Conservation (phyloP, 2,888 invertebrate genomes). For the Tenthredo distinguenda region DNA sequence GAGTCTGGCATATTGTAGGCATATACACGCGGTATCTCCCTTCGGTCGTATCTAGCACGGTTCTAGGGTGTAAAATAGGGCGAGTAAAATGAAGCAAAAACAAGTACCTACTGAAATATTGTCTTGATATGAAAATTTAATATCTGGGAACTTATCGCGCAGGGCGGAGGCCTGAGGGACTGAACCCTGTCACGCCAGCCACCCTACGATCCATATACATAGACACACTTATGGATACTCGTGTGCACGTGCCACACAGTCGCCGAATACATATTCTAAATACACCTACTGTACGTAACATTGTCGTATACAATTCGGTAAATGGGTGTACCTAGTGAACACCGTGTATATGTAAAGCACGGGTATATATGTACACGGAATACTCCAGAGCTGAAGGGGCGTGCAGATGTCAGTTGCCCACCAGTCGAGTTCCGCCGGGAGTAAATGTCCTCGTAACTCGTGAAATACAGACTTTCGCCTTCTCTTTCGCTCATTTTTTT, state of each 20-base stretch:
- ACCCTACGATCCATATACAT: neutral
- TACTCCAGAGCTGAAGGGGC: conserved; percentile 2
- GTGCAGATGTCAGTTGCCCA: conserved; percentile 27
- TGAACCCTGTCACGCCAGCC: conserved; percentile 42
- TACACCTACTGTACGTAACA: neutral
- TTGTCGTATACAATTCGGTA: conserved; percentile 31
- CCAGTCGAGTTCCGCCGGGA: neutral
- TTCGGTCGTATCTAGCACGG: neutral
- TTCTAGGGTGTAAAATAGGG: neutral
- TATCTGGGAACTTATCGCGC: conserved; percentile 32
- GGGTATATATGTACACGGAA: neutral
- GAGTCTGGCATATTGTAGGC: too few relatives aligned
- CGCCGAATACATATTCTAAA: conserved; percentile 12
- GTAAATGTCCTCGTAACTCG: conserved; percentile 27
- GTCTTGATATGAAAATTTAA: conserved; percentile 49
- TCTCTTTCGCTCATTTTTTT: neutral
- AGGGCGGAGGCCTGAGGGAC: conserved; percentile 16
- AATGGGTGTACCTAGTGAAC: neutral
- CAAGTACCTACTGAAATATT: conserved; percentile 26
- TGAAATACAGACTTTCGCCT: conserved; percentile 1
- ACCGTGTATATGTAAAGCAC: neutral
- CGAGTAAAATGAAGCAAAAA: conserved; percentile 10
- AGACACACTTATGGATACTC: neutral
- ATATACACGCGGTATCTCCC: neutral
- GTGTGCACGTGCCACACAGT: neutral